Conservation (phyloP, 2,888 invertebrate species). For the Apamea epomidion region DNA sequence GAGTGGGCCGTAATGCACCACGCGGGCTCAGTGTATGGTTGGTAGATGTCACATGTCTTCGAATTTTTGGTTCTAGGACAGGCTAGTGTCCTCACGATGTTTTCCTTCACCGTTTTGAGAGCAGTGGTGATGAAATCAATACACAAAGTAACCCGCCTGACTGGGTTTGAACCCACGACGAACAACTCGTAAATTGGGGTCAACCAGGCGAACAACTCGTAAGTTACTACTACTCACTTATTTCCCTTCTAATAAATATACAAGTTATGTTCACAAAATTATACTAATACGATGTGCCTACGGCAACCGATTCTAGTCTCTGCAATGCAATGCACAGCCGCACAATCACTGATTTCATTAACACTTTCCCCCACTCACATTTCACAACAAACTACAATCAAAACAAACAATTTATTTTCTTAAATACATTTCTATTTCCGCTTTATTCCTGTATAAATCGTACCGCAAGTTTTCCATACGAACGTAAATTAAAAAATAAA, state of each 20-base stretch:
- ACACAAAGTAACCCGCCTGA: not conserved
- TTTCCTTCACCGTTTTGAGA: not conserved
- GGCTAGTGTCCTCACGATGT: not conserved
- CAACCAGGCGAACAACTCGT: no score
- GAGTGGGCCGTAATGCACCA: not conserved
- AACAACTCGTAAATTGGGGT: not conserved
- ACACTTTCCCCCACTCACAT: not conserved
- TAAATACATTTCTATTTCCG: constrained; percentile 43
- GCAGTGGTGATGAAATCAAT: not conserved
- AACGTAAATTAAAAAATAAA: constrained; percentile 53
- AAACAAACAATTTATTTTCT: constrained; percentile 20
- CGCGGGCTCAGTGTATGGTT: not conserved
- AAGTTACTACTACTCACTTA: no score
- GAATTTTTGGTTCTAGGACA: no score
- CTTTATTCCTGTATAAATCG: constrained; percentile 41
- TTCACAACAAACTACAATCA: constrained; percentile 4
- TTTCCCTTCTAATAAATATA: no score
- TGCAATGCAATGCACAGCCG: not conserved
- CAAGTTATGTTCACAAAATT: not conserved
- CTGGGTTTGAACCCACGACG: no score
- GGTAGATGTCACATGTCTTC: not conserved
- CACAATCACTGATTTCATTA: not conserved
- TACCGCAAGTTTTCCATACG: constrained; percentile 32
- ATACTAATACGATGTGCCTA: not conserved
- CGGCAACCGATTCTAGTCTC: not conserved